phyloP scores from a whole-genome alignment of 1,140 invertebrate species.

The Daktulosphaira vitifoliae region DNA sequence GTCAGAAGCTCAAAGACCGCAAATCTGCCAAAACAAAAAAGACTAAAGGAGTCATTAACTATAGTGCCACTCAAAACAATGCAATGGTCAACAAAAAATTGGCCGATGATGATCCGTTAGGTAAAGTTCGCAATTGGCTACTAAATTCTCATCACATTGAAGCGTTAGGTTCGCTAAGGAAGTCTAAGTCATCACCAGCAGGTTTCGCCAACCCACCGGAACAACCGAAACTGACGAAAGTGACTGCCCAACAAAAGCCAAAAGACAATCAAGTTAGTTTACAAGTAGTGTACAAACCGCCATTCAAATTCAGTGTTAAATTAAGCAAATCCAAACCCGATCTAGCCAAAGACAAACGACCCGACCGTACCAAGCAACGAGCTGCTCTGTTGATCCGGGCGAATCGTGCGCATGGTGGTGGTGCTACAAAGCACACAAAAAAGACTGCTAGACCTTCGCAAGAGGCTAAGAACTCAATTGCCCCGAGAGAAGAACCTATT shows the following conservation, averaged over 20 bases:
- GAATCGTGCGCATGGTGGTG: constrained; percentile 15
- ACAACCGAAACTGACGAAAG: neutral
- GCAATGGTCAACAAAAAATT: neutral
- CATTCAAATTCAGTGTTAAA: constrained; percentile 73
- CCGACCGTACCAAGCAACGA: constrained; percentile 33
- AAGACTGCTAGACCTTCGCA: neutral
- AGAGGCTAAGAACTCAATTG: neutral
- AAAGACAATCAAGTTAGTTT: constrained; percentile 56
- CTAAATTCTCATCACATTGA: constrained; percentile 54
- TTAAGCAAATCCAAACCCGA: constrained; percentile 47
- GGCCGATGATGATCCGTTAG: constrained; percentile 57
- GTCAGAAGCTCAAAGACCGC: neutral
- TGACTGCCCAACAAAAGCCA: constrained; percentile 11
- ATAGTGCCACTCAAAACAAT: constrained; percentile 1
- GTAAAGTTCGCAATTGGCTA: constrained; percentile 76
- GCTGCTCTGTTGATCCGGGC: constrained; percentile 34
- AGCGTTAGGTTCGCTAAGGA: constrained; percentile 44
- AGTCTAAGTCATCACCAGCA: constrained; percentile 63
- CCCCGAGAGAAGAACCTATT: neutral
- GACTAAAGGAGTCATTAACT: constrained; percentile 18
- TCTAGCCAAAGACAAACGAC: constrained; percentile 32
- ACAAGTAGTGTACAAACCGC: constrained; percentile 75
- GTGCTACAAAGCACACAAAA: neutral
- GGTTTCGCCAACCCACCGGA: constrained; percentile 43
- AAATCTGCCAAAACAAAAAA: constrained; percentile 14